These are phyloP conservation scores for Peromyscus leucopus DNA, from an alignment of 2,113 vertebrate species.

Conservation along the genomic window DNA sequence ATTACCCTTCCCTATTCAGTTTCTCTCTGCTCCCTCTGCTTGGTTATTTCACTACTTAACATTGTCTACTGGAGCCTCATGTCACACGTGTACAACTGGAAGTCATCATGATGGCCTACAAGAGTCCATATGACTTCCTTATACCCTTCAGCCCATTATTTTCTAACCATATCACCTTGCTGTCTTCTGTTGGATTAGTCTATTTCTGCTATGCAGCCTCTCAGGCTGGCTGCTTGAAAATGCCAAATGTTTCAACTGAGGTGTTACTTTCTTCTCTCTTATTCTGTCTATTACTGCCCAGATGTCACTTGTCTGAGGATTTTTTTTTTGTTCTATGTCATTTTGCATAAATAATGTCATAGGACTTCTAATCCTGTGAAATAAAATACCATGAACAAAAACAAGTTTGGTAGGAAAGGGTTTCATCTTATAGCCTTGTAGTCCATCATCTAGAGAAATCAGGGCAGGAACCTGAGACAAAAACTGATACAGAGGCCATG, in stretches of 20 bases:
- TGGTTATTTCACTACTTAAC: not conserved
- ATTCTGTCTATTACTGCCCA: not conserved
- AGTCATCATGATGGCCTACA: not conserved
- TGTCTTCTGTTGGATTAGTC: not conserved
- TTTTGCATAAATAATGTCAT: not conserved
- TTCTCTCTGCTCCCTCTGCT: not conserved
- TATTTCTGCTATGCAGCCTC: not conserved
- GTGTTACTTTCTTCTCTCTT: not conserved
- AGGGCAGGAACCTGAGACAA: not conserved
- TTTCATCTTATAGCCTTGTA: not conserved
- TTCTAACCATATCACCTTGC: not conserved
- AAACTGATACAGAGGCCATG: not conserved
- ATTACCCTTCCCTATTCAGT: not conserved
- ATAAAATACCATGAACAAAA: not conserved
- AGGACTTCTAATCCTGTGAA: not conserved
- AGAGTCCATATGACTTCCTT: fast-evolving
- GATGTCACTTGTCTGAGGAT: not conserved
- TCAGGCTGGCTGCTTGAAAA: not conserved
- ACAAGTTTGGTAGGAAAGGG: not conserved
- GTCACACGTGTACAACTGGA: not conserved
- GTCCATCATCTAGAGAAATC: not conserved
- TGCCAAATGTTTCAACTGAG: not conserved
- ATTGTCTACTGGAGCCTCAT: not conserved
- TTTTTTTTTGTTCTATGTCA: not conserved
- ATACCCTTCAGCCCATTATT: no score